phyloP scores from a whole-genome alignment of 2,888 invertebrate genomes.

The Steinernema carpocapsae region DNA sequence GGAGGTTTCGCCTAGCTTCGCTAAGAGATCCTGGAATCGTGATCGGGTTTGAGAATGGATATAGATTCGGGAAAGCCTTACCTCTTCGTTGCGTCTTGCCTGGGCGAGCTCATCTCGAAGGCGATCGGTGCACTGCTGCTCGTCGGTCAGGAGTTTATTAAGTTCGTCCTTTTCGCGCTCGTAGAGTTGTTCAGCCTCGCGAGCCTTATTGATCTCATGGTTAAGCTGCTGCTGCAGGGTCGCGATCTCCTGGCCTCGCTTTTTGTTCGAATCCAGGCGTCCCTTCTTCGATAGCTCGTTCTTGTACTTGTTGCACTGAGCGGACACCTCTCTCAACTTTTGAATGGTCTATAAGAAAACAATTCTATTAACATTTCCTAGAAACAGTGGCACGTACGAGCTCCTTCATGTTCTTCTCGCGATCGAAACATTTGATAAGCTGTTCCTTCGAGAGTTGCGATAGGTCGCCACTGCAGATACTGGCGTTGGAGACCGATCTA shows the following conservation, averaged over 20 bases:
- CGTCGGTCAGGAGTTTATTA: not conserved
- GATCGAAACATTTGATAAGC: constrained; percentile 43
- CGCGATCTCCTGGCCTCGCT: constrained; percentile 1
- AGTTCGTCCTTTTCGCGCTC: constrained; percentile 13
- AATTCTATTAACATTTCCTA: not conserved
- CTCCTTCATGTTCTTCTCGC: constrained; percentile 47
- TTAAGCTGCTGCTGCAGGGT: constrained; percentile 10
- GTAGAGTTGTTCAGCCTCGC: not conserved
- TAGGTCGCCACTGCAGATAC: constrained; percentile 34
- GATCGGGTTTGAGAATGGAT: not conserved
- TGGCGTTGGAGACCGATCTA: constrained; percentile 7
- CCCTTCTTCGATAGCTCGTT: constrained; percentile 19
- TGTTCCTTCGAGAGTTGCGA: constrained; percentile 44
- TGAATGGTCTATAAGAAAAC: constrained; percentile 18
- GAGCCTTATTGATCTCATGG: constrained; percentile 8
- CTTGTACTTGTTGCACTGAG: constrained; percentile 24
- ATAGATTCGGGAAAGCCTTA: not conserved
- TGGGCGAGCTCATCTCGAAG: not conserved
- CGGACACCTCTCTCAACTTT: constrained; percentile 13
- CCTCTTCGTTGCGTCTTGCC: constrained; percentile 17
- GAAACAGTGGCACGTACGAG: constrained; percentile 26
- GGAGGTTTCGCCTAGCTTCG: not conserved
- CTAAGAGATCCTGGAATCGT: not conserved
- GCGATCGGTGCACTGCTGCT: not conserved
- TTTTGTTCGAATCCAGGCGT: constrained; percentile 6